Percentiles rank a stretch among this genome's conserved stretches.
Evolutionary conservation across 1,140 invertebrate genomes (phyloP).

Genomic region (Teleogryllus occipitalis): DNA sequence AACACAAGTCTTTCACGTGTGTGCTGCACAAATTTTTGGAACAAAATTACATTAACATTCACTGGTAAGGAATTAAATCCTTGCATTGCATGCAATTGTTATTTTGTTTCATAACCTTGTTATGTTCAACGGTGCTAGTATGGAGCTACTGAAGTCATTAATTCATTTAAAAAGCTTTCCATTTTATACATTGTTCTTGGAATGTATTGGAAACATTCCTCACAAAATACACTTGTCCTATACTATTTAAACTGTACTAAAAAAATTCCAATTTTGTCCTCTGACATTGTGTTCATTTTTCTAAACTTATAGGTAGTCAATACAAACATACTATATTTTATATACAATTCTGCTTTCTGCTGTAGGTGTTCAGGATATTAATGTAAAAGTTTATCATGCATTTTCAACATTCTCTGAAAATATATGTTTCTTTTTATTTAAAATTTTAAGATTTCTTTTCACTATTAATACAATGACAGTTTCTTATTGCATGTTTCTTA

Average conservation of each 20-base stretch:
- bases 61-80: not conserved
- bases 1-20: not conserved
- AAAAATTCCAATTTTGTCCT: not conserved
- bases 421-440: too few relatives aligned
- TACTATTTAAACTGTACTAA: not conserved
- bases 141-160: not conserved
- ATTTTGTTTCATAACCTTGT: not conserved
- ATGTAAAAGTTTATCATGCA: not conserved
- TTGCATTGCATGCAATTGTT: not conserved
- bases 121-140: not conserved
- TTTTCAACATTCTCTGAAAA: not conserved
- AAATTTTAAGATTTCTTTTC: too few relatives aligned
- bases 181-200: not conserved
- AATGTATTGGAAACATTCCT: not conserved
- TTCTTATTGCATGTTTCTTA: too few relatives aligned
- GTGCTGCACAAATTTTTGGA: not conserved
- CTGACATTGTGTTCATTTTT: not conserved
- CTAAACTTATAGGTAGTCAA: not conserved
- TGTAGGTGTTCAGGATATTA: not conserved
- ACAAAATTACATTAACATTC: not conserved
- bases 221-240: not conserved
- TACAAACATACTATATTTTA: not conserved
- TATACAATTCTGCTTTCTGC: not conserved
- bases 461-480: too few relatives aligned
- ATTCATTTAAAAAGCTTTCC: not conserved